phyloP scores from a whole-genome alignment of 2,888 invertebrate genomes.

The Phasia obesa region DNA sequence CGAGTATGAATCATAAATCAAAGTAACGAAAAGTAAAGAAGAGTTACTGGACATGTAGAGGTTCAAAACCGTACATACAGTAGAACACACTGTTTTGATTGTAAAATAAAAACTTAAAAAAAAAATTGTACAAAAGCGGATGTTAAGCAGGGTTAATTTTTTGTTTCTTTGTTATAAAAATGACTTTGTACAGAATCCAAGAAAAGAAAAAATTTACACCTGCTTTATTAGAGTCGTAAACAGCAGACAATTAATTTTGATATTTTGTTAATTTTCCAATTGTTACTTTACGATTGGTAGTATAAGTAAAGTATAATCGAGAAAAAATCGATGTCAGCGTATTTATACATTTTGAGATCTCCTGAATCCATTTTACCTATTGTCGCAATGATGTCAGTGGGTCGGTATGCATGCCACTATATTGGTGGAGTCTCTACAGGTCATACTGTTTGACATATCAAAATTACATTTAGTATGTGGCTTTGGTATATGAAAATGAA shows the following conservation, averaged over 20 bases:
- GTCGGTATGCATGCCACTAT: too few relatives aligned
- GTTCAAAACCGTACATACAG: constrained; percentile 2
- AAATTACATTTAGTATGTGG: too few relatives aligned
- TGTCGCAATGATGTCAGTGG: too few relatives aligned
- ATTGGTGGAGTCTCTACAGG: too few relatives aligned
- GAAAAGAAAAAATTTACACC: neutral
- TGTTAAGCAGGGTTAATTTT: neutral
- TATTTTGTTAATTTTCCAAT: too few relatives aligned
- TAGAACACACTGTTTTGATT: neutral
- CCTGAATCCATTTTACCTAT: too few relatives aligned
- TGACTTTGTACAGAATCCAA: neutral
- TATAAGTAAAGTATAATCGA: too few relatives aligned
- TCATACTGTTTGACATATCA: too few relatives aligned
- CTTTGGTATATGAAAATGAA: too few relatives aligned
- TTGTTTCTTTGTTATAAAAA: neutral
- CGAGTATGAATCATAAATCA: constrained; percentile 66
- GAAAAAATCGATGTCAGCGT: too few relatives aligned
- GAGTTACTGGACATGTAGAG: constrained; percentile 22
- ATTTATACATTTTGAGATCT: too few relatives aligned
- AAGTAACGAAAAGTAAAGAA: constrained; percentile 49
- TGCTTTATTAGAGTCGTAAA: neutral
- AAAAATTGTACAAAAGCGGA: constrained; percentile 3
- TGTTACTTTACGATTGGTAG: too few relatives aligned
- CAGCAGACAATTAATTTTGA: neutral
- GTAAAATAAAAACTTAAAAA: constrained; percentile 19